phyloP scores from a whole-genome alignment of 2,888 invertebrate species.

The Diaprepes abbreviatus region DNA sequence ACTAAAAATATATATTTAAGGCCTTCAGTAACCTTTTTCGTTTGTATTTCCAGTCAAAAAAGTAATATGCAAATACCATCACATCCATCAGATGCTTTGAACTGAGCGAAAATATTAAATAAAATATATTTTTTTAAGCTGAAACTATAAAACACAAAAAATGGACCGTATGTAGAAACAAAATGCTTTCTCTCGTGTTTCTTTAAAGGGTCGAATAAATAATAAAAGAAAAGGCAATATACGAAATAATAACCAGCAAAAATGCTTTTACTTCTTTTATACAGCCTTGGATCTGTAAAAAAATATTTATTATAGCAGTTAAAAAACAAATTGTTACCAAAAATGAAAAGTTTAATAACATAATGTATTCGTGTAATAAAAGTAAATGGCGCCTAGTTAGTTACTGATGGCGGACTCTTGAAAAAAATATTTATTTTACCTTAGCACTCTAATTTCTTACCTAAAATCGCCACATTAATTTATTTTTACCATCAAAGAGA shows the following conservation, averaged over 20 bases:
- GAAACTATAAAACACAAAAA: constrained; percentile 17
- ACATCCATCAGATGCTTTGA: constrained; percentile 33
- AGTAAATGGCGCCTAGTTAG: no score
- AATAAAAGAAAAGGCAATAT: not conserved
- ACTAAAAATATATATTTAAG: no score
- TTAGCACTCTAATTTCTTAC: no score
- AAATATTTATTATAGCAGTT: no score
- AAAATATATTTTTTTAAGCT: constrained; percentile 33
- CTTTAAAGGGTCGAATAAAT: not conserved
- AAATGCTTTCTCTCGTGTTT: constrained; percentile 7
- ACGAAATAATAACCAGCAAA: not conserved
- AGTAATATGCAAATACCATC: constrained; percentile 24
- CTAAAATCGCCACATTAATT: no score
- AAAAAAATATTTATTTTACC: no score
- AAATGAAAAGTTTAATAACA: not conserved
- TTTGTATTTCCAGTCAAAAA: constrained; percentile 11
- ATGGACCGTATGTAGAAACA: not conserved
- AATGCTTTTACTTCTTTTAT: not conserved
- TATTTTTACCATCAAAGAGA: no score
- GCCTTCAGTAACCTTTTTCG: no score
- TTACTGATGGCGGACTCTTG: no score
- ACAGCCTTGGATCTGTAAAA: no score
- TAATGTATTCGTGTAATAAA: no score
- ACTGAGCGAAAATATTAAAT: constrained; percentile 36
- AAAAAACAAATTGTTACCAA: not conserved